Evolutionary conservation across 2,797 vertebrate genomes (phyloP).

Genomic region (Spheniscus humboldti): DNA sequence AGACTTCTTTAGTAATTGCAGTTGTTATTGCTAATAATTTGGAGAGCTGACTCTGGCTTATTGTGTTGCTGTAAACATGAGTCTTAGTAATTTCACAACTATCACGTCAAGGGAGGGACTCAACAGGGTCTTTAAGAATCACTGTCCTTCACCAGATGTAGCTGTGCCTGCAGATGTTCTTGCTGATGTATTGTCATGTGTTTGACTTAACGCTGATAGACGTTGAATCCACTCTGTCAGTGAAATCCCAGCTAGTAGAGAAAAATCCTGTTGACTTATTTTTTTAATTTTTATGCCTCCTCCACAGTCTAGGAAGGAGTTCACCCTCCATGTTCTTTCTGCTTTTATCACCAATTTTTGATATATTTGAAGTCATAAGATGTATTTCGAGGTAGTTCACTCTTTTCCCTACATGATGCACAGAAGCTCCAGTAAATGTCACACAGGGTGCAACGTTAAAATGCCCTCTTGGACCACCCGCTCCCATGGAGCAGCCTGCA

Average conservation of each 20-base stretch:
- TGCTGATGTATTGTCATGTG: background rate
- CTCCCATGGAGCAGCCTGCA: background rate
- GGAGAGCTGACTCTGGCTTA: background rate
- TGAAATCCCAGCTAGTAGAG: background rate
- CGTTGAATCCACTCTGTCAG: background rate
- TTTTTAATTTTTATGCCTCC: background rate
- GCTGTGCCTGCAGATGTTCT: background rate
- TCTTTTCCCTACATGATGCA: accelerated
- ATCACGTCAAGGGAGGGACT: background rate
- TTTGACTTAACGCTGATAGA: background rate
- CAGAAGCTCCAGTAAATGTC: background rate
- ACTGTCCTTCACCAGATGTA: background rate
- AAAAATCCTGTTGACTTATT: background rate
- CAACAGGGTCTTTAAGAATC: background rate
- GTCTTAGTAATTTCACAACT: background rate
- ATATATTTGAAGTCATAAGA: too few relatives aligned
- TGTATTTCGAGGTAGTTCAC: background rate
- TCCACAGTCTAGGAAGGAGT: background rate
- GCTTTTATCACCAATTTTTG: background rate
- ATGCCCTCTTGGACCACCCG: background rate
- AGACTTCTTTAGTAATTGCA: background rate
- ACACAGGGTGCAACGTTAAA: background rate
- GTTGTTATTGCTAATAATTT: background rate
- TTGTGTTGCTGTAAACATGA: background rate
- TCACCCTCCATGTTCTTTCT: background rate